Conservation (phyloP, 2,888 invertebrate species). For the Rhagium mordax region DNA sequence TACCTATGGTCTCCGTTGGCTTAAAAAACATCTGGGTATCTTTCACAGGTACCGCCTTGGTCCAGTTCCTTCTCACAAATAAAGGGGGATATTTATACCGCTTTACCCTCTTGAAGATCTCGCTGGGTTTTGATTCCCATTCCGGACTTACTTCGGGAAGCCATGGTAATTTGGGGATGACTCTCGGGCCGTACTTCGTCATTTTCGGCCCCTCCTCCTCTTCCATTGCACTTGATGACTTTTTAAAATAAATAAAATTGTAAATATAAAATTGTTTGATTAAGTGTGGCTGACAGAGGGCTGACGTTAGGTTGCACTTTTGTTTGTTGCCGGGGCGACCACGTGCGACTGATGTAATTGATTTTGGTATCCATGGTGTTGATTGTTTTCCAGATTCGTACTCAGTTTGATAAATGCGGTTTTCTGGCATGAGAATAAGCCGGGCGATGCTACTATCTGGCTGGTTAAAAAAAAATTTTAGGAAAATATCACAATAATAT, state of each 20-base stretch:
- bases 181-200: slow-evolving; percentile 53
- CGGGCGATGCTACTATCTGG: too few relatives aligned
- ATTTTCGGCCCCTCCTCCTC: not conserved
- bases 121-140: slow-evolving; percentile 52
- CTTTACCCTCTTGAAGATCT: slow-evolving; percentile 53
- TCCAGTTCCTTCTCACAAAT: slow-evolving; percentile 79
- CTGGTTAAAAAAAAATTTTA: too few relatives aligned
- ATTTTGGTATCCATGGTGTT: not conserved
- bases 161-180: slow-evolving; percentile 51
- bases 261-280: not conserved
- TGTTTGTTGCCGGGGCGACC: slow-evolving; percentile 17
- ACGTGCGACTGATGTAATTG: not conserved
- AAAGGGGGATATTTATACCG: slow-evolving; percentile 76
- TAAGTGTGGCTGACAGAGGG: not conserved
- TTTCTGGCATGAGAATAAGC: too few relatives aligned
- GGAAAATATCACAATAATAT: too few relatives aligned
- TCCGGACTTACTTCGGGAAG: slow-evolving; percentile 51
- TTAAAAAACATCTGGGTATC: slow-evolving; percentile 74
- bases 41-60: slow-evolving; percentile 78
- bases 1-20: slow-evolving; percentile 81
- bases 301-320: not conserved
- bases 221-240: slow-evolving; percentile 10
- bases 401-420: too few relatives aligned
- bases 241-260: not conserved
- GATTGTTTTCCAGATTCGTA: not conserved